phyloP scores from a whole-genome alignment of 1,140 invertebrate genomes.

The Drosophila saltans region DNA sequence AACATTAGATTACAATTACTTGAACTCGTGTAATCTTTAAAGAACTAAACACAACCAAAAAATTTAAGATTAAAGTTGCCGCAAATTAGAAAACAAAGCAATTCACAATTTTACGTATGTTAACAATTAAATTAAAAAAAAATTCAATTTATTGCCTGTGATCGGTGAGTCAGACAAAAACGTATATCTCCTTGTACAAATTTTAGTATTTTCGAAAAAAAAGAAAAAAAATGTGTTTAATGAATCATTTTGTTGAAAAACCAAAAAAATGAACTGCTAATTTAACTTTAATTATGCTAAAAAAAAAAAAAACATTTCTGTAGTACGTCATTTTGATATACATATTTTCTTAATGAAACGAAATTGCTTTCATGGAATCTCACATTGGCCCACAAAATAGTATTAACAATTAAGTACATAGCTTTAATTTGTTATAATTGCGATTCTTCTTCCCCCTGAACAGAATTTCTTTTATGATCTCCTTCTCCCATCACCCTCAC shows the following conservation, averaged over 20 bases:
- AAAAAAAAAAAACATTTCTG: no score
- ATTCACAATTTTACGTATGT: background rate
- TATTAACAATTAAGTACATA: background rate
- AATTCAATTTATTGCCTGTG: background rate
- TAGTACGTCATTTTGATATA: no score
- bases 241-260: background rate
- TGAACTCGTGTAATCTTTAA: background rate
- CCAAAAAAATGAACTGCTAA: background rate
- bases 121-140: background rate
- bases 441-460: background rate
- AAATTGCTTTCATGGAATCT: background rate
- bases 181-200: background rate
- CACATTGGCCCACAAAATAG: background rate
- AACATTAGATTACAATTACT: constrained; percentile 1
- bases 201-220: background rate
- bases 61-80: background rate
- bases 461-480: background rate
- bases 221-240: background rate
- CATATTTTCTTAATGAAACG: background rate
- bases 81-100: background rate
- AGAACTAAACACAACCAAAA: background rate
- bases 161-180: background rate
- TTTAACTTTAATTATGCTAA: background rate
- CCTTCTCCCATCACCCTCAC: no score
- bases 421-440: constrained; percentile 1